Evolutionary conservation across 2,888 invertebrate species (phyloP).

Genomic region (Coecobrya sp.): DNA sequence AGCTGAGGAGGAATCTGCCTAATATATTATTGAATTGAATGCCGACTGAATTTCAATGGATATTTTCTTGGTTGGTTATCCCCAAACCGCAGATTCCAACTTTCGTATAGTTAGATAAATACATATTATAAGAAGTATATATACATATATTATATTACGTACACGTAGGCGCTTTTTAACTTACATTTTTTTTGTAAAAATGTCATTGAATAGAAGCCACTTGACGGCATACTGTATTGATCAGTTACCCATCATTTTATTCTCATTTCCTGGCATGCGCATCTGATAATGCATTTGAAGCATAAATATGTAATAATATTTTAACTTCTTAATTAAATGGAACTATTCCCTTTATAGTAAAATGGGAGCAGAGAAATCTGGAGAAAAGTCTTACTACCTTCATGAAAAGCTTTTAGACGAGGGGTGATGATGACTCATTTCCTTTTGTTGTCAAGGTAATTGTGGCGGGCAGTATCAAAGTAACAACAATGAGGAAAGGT

Average conservation of each 20-base stretch:
- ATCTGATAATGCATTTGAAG: no score
- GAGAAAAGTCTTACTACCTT: no score
- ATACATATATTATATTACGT: background rate
- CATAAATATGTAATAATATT: no score
- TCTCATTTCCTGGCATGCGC: no score
- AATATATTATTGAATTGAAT: conserved; percentile 83
- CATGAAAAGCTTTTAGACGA: background rate
- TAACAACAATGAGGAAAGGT: background rate
- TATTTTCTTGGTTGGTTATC: conserved; percentile 48
- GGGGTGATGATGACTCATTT: conserved; percentile 22
- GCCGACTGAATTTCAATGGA: conserved; percentile 81
- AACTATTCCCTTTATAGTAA: no score
- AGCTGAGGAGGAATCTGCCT: conserved; percentile 73
- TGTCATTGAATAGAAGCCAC: no score
- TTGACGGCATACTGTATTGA: no score
- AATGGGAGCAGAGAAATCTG: no score
- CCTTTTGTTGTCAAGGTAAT: background rate
- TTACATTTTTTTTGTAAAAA: no score
- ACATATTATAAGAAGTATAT: background rate
- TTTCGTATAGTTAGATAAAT: background rate
- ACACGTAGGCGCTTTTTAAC: no score
- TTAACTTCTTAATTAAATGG: no score
- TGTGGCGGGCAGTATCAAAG: background rate
- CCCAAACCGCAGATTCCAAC: conserved; percentile 63
- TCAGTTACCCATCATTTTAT: no score